Evolutionary conservation across 2,113 vertebrate species (phyloP), one percentile per base, ranked within the genome.

Genomic region (Marcusenius ussheri): DNA sequence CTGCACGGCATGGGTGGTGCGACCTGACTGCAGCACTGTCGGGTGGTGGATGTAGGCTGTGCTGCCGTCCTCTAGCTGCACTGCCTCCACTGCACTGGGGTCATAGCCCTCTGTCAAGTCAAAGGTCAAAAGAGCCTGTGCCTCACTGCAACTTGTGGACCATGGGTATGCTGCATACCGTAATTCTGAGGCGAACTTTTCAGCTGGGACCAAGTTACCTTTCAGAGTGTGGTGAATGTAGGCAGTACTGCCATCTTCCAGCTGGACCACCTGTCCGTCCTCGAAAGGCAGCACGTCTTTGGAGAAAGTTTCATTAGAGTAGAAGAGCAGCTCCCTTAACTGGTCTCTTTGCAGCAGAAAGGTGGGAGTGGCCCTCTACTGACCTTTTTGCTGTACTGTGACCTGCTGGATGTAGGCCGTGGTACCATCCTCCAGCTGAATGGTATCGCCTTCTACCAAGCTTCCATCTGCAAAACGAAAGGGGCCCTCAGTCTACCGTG

Each of bases 1-100:
- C 91, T 97, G 95, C 90, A 96, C 95, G 0, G 95, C 91, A 91
- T 96, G 93, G 91, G 95, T 91, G 90, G 95, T 90, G 93, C 94
- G 91, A 9, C 92, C 94, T 0, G 94, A 90, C 0, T 94, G 91
- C 92, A 96, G 0, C 0, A 94, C 45, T 56, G 53, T 35, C 8
- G 87, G 53, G 39, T 88, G 87, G 42, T 88, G 87, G 50, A 97
- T 94, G 90, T 96, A 96, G 83, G 96, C 96, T 4, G 96, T 97
- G 92, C 96, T 97, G 88, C 96, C 96, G 0, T 97, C 96, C 92
- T 97, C 96, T 53, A 97, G 93, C 91, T 97, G 95, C 66, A 97
- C 58, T 0, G 95, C 94, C 91, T 97, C 95, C 3, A 97, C 93
- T 27, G 96, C 91, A 84, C 91, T 92, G 3, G 95, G 93, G 93